Base-by-base conservation (phyloP, 2,113 vertebrate species). In the Lethenteron camtschaticum region DNA sequence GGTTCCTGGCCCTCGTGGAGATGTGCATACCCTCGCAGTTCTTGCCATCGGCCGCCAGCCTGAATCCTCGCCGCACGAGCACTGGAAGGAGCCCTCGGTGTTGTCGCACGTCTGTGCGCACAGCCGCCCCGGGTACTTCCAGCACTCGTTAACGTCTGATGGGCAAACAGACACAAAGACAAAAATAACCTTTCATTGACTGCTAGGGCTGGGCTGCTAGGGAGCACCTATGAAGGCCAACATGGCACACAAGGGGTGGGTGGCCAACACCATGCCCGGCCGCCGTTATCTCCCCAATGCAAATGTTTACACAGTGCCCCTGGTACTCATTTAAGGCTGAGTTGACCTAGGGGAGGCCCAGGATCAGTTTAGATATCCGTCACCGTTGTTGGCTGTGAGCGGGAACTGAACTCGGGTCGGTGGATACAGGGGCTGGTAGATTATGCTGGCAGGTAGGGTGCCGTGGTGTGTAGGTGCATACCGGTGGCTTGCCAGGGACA, bases 71-170 rank as follows among this genome's bases (percentile, higher is more conserved):
- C 14, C 18, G 56, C 71, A 71, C 24, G 41, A 14, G 68, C 71
- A 71, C 55, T 57, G 55, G 56, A 57, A 71, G 6, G 71, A 71
- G 11, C 71, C 71, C 3, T 55, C 55, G 3, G 63, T 16, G 56
- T 71, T 70, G 3, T 41, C 41, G 11, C 71, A 71, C 10, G 11
- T 69, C 55, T 71, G 71, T n/a, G 71, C 68, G 13, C 71, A 71
- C 14, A 71, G 9, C 1, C 71, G 60, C 3, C 71, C 68, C 9
- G 56, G 3, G 12, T 68, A 71, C 55, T 57, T 55, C 2, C 11
- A 18, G 71, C 71, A 71, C 68, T 71, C 71, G 10, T 71, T 56
- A n/a, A 71, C 68, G 12, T 71, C 71, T 71, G 71, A 55, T 12
- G 1, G 9, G 13, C 12, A 16, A 16, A 18, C 13, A 10, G 8